phyloP scores from a whole-genome alignment of 1,140 invertebrate genomes.

The Trichomalopsis sarcophagae region DNA sequence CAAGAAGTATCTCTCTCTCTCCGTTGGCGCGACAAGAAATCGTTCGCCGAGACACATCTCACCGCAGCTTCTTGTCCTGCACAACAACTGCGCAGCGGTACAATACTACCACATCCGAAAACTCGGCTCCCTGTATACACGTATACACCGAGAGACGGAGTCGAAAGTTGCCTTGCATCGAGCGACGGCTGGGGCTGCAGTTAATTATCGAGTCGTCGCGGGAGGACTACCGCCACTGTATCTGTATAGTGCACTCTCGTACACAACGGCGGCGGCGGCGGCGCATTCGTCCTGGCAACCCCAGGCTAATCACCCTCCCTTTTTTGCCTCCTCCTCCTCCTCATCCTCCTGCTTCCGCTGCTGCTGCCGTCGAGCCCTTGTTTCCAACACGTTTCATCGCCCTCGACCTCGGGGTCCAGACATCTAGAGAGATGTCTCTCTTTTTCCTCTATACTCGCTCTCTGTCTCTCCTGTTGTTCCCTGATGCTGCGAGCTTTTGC shows the following conservation, averaged over 20 bases:
- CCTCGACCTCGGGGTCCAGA: slow-evolving; percentile 52
- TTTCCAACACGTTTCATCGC: slow-evolving; percentile 68
- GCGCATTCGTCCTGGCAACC: slow-evolving; percentile 43
- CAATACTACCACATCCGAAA: not conserved
- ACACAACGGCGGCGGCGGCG: slow-evolving; percentile 9
- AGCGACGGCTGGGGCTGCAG: slow-evolving; percentile 48
- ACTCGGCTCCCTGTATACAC: not conserved
- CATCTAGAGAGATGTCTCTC: slow-evolving; percentile 58
- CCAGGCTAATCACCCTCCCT: slow-evolving; percentile 70
- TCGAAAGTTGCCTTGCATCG: not conserved
- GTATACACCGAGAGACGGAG: slow-evolving; percentile 10
- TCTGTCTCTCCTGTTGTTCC: too few species aligned
- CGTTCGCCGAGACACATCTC: not conserved
- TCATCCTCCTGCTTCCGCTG: slow-evolving; percentile 64
- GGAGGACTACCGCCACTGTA: not conserved
- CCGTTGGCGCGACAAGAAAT: not conserved
- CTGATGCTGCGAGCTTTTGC: not conserved
- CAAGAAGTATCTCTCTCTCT: not conserved
- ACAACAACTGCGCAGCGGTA: not conserved
- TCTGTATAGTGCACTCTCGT: not conserved
- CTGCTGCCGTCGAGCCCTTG: slow-evolving; percentile 56
- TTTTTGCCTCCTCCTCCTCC: slow-evolving; percentile 45
- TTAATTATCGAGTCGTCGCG: slow-evolving; percentile 71
- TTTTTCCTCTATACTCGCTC: not conserved
- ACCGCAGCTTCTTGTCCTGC: not conserved